Base-by-base conservation (phyloP, 2,113 vertebrate genomes). In the Clarias macrocephalus region DNA sequence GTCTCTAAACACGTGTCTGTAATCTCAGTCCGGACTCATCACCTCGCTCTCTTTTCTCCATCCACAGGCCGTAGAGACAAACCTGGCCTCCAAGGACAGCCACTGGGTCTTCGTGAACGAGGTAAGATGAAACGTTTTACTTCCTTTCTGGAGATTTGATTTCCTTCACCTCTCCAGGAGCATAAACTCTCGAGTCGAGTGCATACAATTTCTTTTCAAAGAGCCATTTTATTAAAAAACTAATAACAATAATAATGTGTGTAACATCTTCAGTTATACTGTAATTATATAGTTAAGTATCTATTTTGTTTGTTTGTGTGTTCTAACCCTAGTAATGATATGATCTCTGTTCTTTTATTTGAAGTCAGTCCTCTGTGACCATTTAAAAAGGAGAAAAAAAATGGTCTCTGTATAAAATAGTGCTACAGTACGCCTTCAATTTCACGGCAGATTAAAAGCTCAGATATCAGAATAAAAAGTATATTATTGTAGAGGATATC, bases 91-190 rank as follows among this genome's bases (percentile, higher is more conserved):
- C 90, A 99, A 99, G 94, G 98, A 99, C 95, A 99, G 98, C 89
- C 98, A 99, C 95, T 99, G 98, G 98, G 96, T 99, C 90, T 99
- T 98, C 93, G 97, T 99, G 90, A 99, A 99, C 28, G 98, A 99
- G 97, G 97, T 99, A 96, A 96, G 97, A 42, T 33, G 1, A 23
- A 63, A 12, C 59, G 62, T 16, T 65, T 54, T 63, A 10, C 42
- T 16, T 1, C 28, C 66, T 62, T 16, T 25, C 9, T 3, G 16
- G 5, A 77, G 12, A 28, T 56, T 28, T 28, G 8, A 33, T 5
- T 42, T 48, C 19, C 0, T 1, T 10, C 23, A 48, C 25, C 37
- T 75, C 37, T 12, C 16, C 12, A 25, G 2, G 33, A 73, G 33
- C 9, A 23, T 11, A 8, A 52, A 15, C 73, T 76, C 73, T 23